Evolutionary conservation across 2,888 invertebrate genomes (phyloP).

Genomic region (Melinaea marsaeus): DNA sequence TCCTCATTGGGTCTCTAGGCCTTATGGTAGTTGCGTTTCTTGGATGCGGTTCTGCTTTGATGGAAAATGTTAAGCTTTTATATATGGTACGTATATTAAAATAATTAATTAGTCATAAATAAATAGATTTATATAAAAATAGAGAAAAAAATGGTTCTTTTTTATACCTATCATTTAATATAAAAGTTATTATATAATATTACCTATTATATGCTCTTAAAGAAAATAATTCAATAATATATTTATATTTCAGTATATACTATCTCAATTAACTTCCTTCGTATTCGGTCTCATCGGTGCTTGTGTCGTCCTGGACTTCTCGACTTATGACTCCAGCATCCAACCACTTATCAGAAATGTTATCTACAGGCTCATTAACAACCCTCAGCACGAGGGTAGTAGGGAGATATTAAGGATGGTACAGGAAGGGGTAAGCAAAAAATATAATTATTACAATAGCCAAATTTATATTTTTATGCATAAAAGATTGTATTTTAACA

Average conservation of each 20-base stretch:
- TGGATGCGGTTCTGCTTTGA: slow-evolving; percentile 89
- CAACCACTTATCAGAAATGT: slow-evolving; percentile 86
- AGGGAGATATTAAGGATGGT: slow-evolving; percentile 84
- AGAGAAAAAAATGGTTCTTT: too few species aligned
- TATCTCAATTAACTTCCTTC: slow-evolving; percentile 84
- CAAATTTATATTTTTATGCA: not conserved
- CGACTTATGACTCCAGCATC: slow-evolving; percentile 87
- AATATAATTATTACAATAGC: too few species aligned
- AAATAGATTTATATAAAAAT: too few species aligned
- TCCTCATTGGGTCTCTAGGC: slow-evolving; percentile 83
- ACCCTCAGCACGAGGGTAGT: slow-evolving; percentile 84
- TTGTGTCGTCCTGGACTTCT: slow-evolving; percentile 86
- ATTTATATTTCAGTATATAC: slow-evolving; percentile 78
- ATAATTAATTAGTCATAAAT: not conserved
- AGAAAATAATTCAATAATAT: not conserved
- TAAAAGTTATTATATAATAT: too few species aligned
- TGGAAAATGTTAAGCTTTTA: slow-evolving; percentile 84
- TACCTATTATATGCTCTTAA: too few species aligned
- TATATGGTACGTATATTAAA: slow-evolving; percentile 79
- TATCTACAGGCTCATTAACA: slow-evolving; percentile 85
- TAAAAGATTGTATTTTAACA: not conserved
- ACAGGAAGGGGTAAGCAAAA: slow-evolving; percentile 86
- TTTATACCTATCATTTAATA: too few species aligned
- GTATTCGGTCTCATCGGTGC: slow-evolving; percentile 85
- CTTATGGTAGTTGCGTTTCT: slow-evolving; percentile 88